Base-by-base conservation (phyloP, 2,797 vertebrate species). In the Neostethus bicornis region DNA sequence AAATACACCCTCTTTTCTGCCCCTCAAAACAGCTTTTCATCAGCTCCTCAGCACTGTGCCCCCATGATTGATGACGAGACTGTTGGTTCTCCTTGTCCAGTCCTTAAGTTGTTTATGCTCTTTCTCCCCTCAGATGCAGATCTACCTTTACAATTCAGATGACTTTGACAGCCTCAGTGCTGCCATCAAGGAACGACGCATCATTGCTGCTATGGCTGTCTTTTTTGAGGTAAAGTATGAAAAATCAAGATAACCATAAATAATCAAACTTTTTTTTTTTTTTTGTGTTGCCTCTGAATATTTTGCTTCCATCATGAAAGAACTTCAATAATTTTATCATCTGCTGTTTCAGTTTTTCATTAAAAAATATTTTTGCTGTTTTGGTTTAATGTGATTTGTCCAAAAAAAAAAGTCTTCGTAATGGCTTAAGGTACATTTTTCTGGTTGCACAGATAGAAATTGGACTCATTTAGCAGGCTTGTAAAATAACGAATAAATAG, bases 121-220 rank as follows among this genome's bases (percentile, higher is more conserved):
- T 81, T 80, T 74, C 83, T 84, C 73, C 71, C 57, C 55, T 54
- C 92, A 99, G 96, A 98, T 99, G 97, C 96, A 99, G 93, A 96
- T 99, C 91, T 99, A 97, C 92, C 96, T 98, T 90, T 99, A 98
- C 89, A 99, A 98, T 87, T 93, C 96, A 1, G 97, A 99, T 68
- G 96, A 98, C 90, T 98, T 97, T 89, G 96, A 98, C 93, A 98
- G 96, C 90, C 94, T 98, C 83, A 92, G 91, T 49, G 91, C 92
- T 3, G 96, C 97, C 53, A 93, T 98, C 86, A 93, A 94, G 75
- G 95, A 98, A 79, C 93, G 95, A 88, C 94, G 96, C 79, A 90
- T 94, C 80, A 93, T 98, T 2, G 95, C 94, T 70, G 95, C 95
- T 74, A 96, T 99, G 95, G 92, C 95, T 0, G 86, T 98, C 73